phyloP scores from a whole-genome alignment of 2,888 invertebrate genomes.

The Patella pellucida region DNA sequence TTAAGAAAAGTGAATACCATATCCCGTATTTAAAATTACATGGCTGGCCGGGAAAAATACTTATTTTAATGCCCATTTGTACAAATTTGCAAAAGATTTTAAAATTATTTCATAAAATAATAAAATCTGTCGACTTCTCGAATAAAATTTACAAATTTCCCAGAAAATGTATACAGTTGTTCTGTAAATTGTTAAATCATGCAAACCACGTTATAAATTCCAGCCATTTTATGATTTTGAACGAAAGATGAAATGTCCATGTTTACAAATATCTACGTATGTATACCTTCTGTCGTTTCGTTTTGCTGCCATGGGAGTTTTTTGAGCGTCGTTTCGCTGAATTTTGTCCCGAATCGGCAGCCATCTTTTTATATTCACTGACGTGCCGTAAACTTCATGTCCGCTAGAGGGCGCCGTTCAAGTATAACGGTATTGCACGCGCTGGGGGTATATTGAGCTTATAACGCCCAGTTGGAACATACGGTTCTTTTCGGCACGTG shows the following conservation, averaged over 20 bases:
- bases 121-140: too few relatives aligned
- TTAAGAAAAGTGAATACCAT: too few relatives aligned
- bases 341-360: slow-evolving; percentile 10
- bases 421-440: slow-evolving; percentile 8
- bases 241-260: not conserved
- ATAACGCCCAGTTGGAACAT: slow-evolving; percentile 10
- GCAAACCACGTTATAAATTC: too few relatives aligned
- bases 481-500: slow-evolving; percentile 4
- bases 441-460: slow-evolving; percentile 1
- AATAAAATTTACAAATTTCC: too few relatives aligned
- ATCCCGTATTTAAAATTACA: too few relatives aligned
- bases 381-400: slow-evolving; percentile 12
- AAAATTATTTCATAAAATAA: too few relatives aligned
- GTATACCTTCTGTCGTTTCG: not conserved
- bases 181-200: too few relatives aligned
- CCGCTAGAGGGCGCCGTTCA: slow-evolving; percentile 19
- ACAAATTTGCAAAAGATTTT: too few relatives aligned
- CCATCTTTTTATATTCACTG: slow-evolving; percentile 16
- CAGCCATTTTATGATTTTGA: too few relatives aligned
- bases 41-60: too few relatives aligned
- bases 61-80: too few relatives aligned
- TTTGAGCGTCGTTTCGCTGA: slow-evolving; percentile 9
- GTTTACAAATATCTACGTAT: not conserved
- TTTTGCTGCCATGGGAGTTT: not conserved
- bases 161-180: too few relatives aligned